Percentiles rank a stretch among this genome's conserved stretches.
Evolutionary conservation across 2,797 vertebrate genomes (phyloP).

Genomic region (Cryptoprocta ferox): DNA sequence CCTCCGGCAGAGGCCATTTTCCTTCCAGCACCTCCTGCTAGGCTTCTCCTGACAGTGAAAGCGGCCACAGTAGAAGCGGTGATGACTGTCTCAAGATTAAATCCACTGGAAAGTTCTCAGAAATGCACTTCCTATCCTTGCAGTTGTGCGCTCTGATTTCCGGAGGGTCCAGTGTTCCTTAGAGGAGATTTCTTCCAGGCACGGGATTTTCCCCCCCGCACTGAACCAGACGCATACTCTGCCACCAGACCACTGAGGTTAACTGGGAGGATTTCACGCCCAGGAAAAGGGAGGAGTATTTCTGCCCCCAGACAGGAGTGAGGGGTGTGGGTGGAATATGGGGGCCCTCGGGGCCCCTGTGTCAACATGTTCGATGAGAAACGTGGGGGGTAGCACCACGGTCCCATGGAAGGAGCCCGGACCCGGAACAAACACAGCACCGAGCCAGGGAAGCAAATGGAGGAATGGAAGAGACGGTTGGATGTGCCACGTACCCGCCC

Average conservation of each 20-base stretch:
- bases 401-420: not conserved
- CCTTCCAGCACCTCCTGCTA: accelerated
- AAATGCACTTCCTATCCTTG: not conserved
- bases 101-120: not conserved
- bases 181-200: not conserved
- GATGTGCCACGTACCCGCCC: accelerated
- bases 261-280: not conserved
- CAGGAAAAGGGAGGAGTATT: not conserved
- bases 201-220: accelerated
- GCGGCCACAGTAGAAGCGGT: accelerated
- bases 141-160: not conserved
- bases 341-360: accelerated
- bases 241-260: not conserved
- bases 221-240: not conserved
- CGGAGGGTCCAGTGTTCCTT: not conserved
- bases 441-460: accelerated
- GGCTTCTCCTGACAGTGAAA: not conserved
- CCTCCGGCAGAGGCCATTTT: accelerated
- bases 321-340: accelerated
- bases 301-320: not conserved
- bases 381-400: accelerated
- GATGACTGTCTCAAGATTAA: not conserved
- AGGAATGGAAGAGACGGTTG: accelerated
- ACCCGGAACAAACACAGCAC: not conserved
- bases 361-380: not conserved